Conservation (phyloP, 2,113 vertebrate species). For the Gyps fulvus region DNA sequence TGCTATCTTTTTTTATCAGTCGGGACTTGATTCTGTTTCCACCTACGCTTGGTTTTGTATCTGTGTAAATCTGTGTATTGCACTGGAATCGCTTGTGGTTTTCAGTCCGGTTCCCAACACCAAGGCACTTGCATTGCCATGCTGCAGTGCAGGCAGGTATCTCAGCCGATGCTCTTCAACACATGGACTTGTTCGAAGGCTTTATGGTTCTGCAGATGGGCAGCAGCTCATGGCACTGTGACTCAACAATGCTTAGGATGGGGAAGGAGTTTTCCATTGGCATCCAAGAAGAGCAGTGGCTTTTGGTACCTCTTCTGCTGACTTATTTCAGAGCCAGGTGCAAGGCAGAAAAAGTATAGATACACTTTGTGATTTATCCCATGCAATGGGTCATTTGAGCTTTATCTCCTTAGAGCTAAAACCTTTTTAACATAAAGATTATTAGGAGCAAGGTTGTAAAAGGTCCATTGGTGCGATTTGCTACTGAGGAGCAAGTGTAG, state of each 20-base stretch:
- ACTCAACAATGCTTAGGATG: accelerated
- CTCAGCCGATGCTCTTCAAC: neutral
- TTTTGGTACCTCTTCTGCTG: neutral
- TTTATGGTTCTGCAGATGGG: neutral
- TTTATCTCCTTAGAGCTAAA: neutral
- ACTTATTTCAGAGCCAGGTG: neutral
- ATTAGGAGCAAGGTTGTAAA: neutral
- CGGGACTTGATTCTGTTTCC: neutral
- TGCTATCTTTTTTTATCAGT: neutral
- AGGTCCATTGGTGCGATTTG: too few relatives aligned
- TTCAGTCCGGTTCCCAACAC: accelerated
- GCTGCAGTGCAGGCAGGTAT: neutral
- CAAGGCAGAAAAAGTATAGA: neutral
- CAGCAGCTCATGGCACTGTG: neutral
- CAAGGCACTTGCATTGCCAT: neutral
- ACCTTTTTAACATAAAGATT: accelerated
- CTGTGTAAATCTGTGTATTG: neutral
- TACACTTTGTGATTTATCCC: neutral
- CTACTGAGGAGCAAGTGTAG: neutral
- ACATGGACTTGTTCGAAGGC: accelerated
- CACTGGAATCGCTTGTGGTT: neutral
- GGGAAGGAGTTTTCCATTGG: neutral
- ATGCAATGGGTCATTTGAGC: accelerated
- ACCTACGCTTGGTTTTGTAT: neutral
- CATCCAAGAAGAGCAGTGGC: neutral